These are phyloP conservation scores for Eupithecia inturbata DNA, from an alignment of 2,888 invertebrate species.

Conservation along the genomic window DNA sequence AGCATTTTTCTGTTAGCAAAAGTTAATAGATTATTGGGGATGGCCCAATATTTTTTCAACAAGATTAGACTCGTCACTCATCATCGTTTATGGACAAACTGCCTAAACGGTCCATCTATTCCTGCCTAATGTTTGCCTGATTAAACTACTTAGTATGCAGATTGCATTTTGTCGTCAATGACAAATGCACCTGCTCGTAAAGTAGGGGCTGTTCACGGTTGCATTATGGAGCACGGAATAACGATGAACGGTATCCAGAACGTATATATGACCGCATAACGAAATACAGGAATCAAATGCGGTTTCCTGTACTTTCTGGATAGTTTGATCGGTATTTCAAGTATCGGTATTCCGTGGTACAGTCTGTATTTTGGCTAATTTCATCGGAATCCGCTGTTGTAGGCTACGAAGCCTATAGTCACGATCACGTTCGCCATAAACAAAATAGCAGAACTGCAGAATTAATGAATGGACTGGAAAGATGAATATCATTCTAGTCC, in stretches of 20 bases:
- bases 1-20: too few relatives aligned
- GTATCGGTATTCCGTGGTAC: background rate
- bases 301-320: background rate
- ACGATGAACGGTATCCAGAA: background rate
- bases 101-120: constrained; percentile 10
- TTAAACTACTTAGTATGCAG: constrained; percentile 31
- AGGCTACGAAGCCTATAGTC: too few relatives aligned
- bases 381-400: background rate
- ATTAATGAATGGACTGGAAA: too few relatives aligned
- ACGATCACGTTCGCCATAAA: too few relatives aligned
- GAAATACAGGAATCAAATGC: background rate
- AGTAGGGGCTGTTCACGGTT: background rate
- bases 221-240: background rate
- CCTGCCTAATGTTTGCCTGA: constrained; percentile 23
- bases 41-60: too few relatives aligned
- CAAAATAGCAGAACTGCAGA: too few relatives aligned
- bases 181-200: constrained; percentile 16
- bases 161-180: constrained; percentile 27
- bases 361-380: background rate
- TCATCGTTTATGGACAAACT: background rate
- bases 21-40: too few relatives aligned
- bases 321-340: background rate
- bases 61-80: background rate
- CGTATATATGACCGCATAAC: background rate
- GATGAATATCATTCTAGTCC: too few relatives aligned